A percentile compares a stretch with the other conserved stretches of the same genome.
Evolutionary conservation across 2,113 vertebrate genomes (phyloP).

Genomic region (Serilophus lunatus): DNA sequence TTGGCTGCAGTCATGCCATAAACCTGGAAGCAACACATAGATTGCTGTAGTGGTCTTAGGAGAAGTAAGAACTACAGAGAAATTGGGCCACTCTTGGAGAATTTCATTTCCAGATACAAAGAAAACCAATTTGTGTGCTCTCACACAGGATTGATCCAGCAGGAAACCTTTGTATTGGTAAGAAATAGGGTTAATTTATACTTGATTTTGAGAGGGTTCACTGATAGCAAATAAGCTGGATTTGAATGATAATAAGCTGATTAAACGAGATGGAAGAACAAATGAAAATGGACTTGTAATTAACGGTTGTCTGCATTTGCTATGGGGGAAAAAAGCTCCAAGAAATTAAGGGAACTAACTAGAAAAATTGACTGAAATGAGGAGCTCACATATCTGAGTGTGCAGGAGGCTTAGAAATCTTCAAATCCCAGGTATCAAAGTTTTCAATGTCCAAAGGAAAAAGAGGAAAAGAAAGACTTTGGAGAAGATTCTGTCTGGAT

Average conservation of each 20-base stretch:
- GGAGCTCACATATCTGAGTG: neutral
- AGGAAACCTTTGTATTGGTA: neutral
- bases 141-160: neutral
- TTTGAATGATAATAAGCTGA: conserved; percentile 34
- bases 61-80: neutral
- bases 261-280: conserved; percentile 25
- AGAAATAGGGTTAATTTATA: conserved; percentile 33
- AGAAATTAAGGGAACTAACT: neutral
- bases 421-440: neutral
- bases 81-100: neutral
- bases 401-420: neutral
- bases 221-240: neutral
- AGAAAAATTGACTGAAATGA: neutral
- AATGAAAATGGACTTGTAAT: neutral
- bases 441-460: neutral
- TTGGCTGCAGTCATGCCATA: neutral
- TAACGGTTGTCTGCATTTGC: neutral
- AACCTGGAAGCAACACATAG: neutral
- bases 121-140: neutral
- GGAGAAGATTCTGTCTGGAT: neutral
- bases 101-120: neutral
- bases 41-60: neutral
- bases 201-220: neutral
- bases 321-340: neutral
- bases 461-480: neutral